A percentile compares a stretch with the other conserved stretches of the same genome.
Conservation (phyloP, 53 echinoderm and acorn worm species). For the Pentamera pediparva region DNA sequence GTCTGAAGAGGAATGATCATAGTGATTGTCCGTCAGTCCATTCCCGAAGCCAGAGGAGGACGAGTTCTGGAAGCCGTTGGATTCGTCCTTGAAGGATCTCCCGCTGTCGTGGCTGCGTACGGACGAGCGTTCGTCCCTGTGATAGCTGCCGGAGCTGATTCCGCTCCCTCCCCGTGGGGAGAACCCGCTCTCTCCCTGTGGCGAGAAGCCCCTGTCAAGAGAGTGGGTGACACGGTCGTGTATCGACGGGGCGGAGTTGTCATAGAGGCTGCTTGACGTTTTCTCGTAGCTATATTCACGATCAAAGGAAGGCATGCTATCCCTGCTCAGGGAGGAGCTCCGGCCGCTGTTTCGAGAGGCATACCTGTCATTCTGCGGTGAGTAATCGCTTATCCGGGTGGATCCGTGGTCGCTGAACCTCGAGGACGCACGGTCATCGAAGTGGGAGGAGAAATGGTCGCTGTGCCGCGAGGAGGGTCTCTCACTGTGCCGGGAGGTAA, state of each 20-base stretch:
- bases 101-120: neutral
- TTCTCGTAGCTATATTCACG: neutral
- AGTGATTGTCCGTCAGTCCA: neutral
- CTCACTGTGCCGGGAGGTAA: neutral
- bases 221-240: neutral
- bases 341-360: neutral
- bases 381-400: neutral
- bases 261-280: neutral
- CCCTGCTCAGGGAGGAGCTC: slow-evolving; percentile 1
- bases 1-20: neutral
- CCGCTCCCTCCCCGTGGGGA: neutral
- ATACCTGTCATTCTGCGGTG: slow-evolving; percentile 1
- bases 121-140: neutral
- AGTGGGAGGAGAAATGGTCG: neutral
- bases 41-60: neutral
- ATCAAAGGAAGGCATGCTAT: neutral
- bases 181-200: neutral
- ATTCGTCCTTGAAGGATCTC: neutral
- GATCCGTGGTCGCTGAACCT: neutral
- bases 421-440: neutral
- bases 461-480: slow-evolving; percentile 3
- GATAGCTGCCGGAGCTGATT: neutral
- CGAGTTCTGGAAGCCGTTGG: neutral
- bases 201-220: neutral
- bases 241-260: slow-evolving; percentile 5